Conservation (phyloP, 1,140 invertebrate species). For the Meloidogyne floridensis region DNA sequence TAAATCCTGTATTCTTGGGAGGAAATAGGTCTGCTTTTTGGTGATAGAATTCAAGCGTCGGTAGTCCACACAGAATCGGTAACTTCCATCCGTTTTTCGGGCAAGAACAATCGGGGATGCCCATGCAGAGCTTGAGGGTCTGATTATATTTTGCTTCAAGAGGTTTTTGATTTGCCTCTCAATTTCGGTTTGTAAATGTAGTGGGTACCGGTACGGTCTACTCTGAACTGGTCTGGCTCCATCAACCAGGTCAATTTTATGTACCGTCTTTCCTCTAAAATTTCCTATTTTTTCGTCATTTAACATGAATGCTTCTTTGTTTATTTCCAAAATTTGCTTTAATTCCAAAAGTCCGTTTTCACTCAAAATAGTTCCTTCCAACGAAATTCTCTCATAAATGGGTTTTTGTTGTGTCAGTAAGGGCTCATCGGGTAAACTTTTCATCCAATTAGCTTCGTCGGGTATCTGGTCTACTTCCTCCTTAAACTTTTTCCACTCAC, state of each 20-base stretch:
- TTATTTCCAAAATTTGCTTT: not conserved
- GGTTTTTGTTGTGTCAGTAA: no score
- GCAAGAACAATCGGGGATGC: no score
- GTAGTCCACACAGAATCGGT: constrained; percentile 35
- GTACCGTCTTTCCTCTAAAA: constrained; percentile 26
- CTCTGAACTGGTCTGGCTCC: not conserved
- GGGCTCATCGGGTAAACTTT: not conserved
- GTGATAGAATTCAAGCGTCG: constrained; percentile 5
- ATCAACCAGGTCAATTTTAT: not conserved
- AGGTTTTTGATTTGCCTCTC: no score
- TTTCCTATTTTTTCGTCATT: constrained; percentile 22
- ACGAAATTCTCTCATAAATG: no score
- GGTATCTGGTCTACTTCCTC: not conserved
- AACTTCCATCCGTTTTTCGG: not conserved
- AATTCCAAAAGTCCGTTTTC: not conserved
- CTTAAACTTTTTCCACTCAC: not conserved
- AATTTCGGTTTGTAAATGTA: not conserved
- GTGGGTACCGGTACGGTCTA: constrained; percentile 18
- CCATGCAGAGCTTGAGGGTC: no score
- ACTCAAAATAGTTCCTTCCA: not conserved
- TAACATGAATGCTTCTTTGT: constrained; percentile 4
- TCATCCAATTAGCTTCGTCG: not conserved
- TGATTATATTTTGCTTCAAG: no score
- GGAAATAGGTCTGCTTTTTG: not conserved
- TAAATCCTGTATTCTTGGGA: constrained; percentile 1